Base-by-base conservation (phyloP, 2,797 vertebrate species). In the Aulostomus chinensis region DNA sequence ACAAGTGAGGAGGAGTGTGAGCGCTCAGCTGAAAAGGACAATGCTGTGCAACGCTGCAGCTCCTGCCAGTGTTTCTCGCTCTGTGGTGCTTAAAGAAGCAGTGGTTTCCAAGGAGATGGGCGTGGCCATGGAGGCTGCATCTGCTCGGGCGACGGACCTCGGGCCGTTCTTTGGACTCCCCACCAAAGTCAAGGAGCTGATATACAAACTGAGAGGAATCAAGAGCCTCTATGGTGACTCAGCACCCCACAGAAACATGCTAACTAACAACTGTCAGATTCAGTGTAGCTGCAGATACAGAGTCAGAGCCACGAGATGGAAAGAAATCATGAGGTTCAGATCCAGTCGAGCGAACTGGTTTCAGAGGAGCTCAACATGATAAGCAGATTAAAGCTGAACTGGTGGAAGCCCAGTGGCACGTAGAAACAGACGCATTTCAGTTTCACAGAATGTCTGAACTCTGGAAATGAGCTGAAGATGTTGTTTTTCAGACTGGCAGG, bases 91-190 rank as follows among this genome's bases (percentile, higher is more conserved):
- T 36, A 92, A 94, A 58, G 91, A 95, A 39, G 92, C 90, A 2
- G 74, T 90, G 34, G 75, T 98, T 13, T 92, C 86, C 8, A 87
- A 96, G 81, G 95, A 98, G 89, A 93, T 96, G 13, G 86, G 73
- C 48, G 82, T 92, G 20, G 95, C 94, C 41, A 84, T 93, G 25
- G 89, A 92, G 46, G 81, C 80, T 0, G 76, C 88, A 0, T 86
- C 83, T 1, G 69, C 82, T 6, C 80, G 90, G 51, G 79, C 65
- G 6, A 48, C 73, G 0, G 96, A 99, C 61, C 88, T 92, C 13
- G 97, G 97, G 3, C 97, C 97, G 2, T 99, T 99, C 83, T 99
- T 96, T 64, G 95, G 95, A 2, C 93, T 99, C 13, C 96, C 97
- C 32, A 91, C 84, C 73, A 96, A 89, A 91, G 95, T 99, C n/a